phyloP scores from a whole-genome alignment of 1,140 invertebrate species.

The Odontomachus brunneus region DNA sequence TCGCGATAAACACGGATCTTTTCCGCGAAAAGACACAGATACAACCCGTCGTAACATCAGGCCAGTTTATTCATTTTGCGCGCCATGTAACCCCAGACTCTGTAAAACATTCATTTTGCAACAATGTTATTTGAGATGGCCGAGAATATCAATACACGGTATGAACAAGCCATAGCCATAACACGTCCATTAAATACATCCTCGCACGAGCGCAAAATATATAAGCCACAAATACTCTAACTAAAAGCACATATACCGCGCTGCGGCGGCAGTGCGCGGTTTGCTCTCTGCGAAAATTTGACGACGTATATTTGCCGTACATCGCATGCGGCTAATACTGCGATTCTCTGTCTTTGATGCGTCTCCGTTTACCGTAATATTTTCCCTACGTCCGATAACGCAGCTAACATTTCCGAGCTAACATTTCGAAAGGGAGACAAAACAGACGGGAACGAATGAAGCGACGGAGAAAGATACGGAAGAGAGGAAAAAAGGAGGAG shows the following conservation, averaged over 20 bases:
- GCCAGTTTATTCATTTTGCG: constrained; percentile 12
- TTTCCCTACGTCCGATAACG: not conserved
- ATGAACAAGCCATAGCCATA: constrained; percentile 21
- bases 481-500: not conserved
- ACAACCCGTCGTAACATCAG: not conserved
- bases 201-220: constrained; percentile 4
- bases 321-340: constrained; percentile 1
- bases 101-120: constrained; percentile 31
- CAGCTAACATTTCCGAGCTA: not conserved
- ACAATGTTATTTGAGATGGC: constrained; percentile 39
- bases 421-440: not conserved
- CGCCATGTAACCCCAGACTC: not conserved
- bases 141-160: constrained; percentile 36
- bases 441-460: not conserved
- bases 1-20: not conserved
- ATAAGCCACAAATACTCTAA: constrained; percentile 42
- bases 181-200: constrained; percentile 36
- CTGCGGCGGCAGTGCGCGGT: not conserved
- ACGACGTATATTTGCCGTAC: constrained; percentile 31
- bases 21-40: not conserved
- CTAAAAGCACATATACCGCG: constrained; percentile 7
- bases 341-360: constrained; percentile 11
- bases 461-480: not conserved
- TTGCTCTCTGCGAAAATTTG: constrained; percentile 46
- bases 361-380: constrained; percentile 23